Conservation (phyloP, 2,888 invertebrate genomes). For the Pollenia amentaria region DNA sequence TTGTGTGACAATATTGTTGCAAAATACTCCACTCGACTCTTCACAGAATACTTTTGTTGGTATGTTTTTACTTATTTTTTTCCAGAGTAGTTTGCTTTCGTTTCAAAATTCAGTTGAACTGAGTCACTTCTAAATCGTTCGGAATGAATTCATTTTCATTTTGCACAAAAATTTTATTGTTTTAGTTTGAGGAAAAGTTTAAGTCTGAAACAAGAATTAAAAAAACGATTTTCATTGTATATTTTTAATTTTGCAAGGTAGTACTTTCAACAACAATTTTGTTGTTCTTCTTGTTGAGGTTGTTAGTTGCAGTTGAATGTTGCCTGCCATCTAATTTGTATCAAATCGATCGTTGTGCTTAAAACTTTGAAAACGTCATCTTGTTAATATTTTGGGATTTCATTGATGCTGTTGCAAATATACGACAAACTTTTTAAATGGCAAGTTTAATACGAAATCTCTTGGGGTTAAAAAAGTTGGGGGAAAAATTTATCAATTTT, state of each 20-base stretch:
- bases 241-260: not conserved
- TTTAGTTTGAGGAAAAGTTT: constrained; percentile 53
- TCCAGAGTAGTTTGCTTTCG: constrained; percentile 9
- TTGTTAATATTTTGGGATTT: constrained; percentile 28
- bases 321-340: not conserved
- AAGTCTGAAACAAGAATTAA: constrained; percentile 36
- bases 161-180: constrained; percentile 72
- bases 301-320: constrained; percentile 14
- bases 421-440: constrained; percentile 42
- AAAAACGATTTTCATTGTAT: constrained; percentile 14
- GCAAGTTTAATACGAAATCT: constrained; percentile 22
- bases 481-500: too few relatives aligned
- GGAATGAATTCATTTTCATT: constrained; percentile 51
- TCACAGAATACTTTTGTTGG: constrained; percentile 24
- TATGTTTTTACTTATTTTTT: constrained; percentile 8
- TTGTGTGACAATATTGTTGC: constrained; percentile 59
- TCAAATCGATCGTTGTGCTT: constrained; percentile 20
- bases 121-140: not conserved
- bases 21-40: constrained; percentile 25
- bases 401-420: constrained; percentile 53
- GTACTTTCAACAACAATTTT: not conserved
- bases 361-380: constrained; percentile 47
- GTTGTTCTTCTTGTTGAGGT: constrained; percentile 12
- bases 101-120: constrained; percentile 61
- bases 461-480: not conserved